Evolutionary conservation across 2,113 vertebrate genomes (phyloP).

Genomic region (Jacana jacana): DNA sequence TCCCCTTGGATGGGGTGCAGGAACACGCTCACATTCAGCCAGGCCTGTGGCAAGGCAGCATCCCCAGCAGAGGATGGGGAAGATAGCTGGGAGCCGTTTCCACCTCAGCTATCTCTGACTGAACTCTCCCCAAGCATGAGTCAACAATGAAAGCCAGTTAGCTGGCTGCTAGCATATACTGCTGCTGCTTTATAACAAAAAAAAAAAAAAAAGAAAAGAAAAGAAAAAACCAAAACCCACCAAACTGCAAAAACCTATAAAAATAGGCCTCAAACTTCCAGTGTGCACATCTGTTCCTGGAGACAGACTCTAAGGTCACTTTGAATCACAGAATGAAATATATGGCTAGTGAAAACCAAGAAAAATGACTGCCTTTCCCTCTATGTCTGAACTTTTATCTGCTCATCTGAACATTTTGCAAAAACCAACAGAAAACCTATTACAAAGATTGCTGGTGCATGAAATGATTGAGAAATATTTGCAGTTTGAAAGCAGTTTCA

Average conservation of each 20-base stretch:
- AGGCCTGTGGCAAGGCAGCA: not conserved
- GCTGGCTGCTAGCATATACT: not conserved
- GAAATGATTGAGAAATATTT: slow-evolving; percentile 79
- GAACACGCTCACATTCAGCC: not conserved
- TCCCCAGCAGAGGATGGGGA: not conserved
- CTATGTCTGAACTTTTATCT: slow-evolving; percentile 42
- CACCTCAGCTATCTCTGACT: not conserved
- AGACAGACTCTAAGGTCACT: not conserved
- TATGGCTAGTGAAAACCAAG: slow-evolving; percentile 1
- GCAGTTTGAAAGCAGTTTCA: slow-evolving; percentile 77
- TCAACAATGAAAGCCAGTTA: not conserved
- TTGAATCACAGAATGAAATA: not conserved
- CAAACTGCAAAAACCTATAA: not conserved
- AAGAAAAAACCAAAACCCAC: not conserved
- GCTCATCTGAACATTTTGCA: slow-evolving; percentile 57
- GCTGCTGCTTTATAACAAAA: not conserved
- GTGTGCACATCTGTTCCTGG: not conserved
- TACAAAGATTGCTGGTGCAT: slow-evolving; percentile 71
- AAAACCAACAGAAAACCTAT: slow-evolving; percentile 61
- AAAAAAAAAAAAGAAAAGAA: not conserved
- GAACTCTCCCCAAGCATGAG: slow-evolving; percentile 27
- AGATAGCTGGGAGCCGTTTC: not conserved
- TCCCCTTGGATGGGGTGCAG: not conserved
- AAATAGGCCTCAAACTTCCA: slow-evolving; percentile 5
- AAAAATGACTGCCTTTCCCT: not conserved